Percentiles rank a stretch among this genome's conserved stretches.
phyloP scores from a whole-genome alignment of 30 jellyfish, hydroid and myxozoan genomes.

The Sanderia malayensis region DNA sequence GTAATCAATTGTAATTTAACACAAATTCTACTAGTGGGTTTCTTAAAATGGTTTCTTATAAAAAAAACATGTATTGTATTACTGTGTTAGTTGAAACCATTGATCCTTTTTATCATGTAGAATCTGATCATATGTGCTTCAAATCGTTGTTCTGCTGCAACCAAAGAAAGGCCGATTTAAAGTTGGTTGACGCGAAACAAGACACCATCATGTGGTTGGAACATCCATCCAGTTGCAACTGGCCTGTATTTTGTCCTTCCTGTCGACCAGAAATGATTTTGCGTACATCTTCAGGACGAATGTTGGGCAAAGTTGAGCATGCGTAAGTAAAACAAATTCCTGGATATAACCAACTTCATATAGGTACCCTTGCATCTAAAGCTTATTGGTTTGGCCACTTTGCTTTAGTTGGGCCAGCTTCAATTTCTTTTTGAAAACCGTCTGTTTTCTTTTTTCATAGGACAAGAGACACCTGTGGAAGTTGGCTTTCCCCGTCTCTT shows the following conservation, averaged over 20 bases:
- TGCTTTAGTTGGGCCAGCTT: too few species aligned
- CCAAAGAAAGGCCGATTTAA: constrained; percentile 59
- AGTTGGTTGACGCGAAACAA: constrained; percentile 46
- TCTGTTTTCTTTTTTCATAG: too few species aligned
- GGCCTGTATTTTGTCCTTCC: constrained; percentile 72
- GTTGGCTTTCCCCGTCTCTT: constrained; percentile 61
- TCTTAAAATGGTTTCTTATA: too few species aligned
- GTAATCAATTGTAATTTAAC: too few species aligned
- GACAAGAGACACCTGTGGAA: constrained; percentile 67
- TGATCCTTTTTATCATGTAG: not conserved
- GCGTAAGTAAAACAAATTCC: constrained; percentile 59
- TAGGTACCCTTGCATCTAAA: too few species aligned
- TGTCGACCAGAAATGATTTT: constrained; percentile 64
- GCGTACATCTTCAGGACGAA: constrained; percentile 66
- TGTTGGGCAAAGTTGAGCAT: constrained; percentile 66
- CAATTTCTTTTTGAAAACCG: too few species aligned
- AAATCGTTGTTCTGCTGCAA: constrained; percentile 66
- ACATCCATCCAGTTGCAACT: constrained; percentile 69
- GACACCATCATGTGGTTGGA: constrained; percentile 67
- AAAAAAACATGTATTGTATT: too few species aligned
- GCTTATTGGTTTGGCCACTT: too few species aligned
- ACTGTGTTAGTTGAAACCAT: too few species aligned
- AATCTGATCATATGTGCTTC: constrained; percentile 17
- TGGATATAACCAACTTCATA: too few species aligned
- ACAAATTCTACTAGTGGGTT: too few species aligned